Evolutionary conservation across 2,113 vertebrate species (phyloP).

Genomic region (Elephantulus edwardii): DNA sequence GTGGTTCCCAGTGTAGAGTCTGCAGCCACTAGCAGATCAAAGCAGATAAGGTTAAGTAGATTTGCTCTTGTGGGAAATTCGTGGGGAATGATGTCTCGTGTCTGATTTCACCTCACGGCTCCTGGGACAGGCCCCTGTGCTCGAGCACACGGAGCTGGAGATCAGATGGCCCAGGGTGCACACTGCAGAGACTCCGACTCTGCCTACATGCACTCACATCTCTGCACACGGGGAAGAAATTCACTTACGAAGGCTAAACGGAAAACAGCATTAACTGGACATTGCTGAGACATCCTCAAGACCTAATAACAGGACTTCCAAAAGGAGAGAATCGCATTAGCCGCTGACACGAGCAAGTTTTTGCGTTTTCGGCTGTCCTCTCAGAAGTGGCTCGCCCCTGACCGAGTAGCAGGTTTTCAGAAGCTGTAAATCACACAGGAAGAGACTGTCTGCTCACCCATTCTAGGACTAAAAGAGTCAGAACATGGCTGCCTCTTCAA

Average conservation of each 20-base stretch:
- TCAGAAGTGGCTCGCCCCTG: too few relatives aligned
- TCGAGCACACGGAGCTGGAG: background rate
- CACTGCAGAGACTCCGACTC: background rate
- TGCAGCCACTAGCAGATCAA: background rate
- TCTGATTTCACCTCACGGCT: background rate
- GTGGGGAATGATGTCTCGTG: background rate
- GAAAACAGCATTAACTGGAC: background rate
- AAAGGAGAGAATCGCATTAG: background rate
- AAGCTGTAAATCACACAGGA: too few relatives aligned
- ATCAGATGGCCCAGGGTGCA: background rate
- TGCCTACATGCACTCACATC: background rate
- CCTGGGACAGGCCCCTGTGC: background rate
- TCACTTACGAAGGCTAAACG: background rate
- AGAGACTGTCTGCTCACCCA: background rate
- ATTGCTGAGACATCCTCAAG: background rate
- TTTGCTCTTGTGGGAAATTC: background rate
- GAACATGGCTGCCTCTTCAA: background rate
- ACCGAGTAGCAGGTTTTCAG: too few relatives aligned
- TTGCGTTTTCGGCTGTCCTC: too few relatives aligned
- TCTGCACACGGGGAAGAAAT: background rate
- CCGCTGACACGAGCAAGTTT: too few relatives aligned
- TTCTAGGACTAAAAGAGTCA: background rate
- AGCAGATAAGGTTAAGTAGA: background rate
- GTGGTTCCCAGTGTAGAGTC: accelerated
- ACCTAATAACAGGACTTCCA: background rate